phyloP scores from a whole-genome alignment of 2,113 vertebrate species.

The Oreochromis aureus region DNA sequence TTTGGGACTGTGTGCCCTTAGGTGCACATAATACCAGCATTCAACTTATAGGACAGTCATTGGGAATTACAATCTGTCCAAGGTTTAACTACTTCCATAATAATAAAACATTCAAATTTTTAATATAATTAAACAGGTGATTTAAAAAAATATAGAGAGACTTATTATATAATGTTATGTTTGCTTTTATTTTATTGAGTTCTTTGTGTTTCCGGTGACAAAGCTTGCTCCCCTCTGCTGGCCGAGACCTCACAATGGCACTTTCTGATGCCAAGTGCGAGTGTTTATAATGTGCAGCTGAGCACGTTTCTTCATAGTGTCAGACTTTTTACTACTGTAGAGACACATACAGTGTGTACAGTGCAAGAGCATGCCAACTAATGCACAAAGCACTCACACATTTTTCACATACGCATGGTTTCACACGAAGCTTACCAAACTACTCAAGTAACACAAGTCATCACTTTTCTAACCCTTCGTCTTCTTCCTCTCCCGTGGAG shows the following conservation, averaged over 20 bases:
- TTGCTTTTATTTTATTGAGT: background rate
- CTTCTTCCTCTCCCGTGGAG: background rate
- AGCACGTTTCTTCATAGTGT: slow-evolving; percentile 1
- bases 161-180: background rate
- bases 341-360: background rate
- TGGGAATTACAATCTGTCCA: background rate
- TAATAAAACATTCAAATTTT: background rate
- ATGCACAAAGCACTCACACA: background rate
- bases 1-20: background rate
- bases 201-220: slow-evolving; percentile 21
- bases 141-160: background rate
- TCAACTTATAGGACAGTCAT: background rate
- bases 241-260: slow-evolving; percentile 32
- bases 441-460: background rate
- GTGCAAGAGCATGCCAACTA: background rate
- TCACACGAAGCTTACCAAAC: background rate
- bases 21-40: background rate
- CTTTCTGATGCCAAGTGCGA: background rate
- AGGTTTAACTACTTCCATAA: background rate
- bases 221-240: slow-evolving; percentile 60
- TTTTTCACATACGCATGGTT: background rate
- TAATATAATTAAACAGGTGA: background rate
- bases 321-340: background rate
- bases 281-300: background rate
- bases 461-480: background rate